These are phyloP conservation scores for Hydrophis major DNA, from an alignment of 2,797 vertebrate genomes.

Conservation along the genomic window DNA sequence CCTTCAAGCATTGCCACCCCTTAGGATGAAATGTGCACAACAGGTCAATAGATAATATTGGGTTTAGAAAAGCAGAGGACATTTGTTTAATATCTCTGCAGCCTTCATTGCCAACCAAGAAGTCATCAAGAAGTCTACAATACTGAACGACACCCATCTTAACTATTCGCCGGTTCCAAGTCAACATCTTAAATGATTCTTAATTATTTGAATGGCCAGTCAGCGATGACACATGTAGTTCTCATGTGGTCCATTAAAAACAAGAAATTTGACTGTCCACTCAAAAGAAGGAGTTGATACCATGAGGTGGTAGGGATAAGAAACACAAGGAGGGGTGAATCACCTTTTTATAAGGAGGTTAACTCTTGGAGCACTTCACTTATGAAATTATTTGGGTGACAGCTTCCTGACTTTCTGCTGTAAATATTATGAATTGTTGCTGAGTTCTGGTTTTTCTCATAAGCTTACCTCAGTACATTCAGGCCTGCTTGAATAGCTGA, in stretches of 20 bases:
- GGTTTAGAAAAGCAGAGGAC: not conserved
- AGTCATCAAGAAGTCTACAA: too few relatives aligned
- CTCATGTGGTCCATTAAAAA: not conserved
- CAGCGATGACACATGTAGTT: not conserved
- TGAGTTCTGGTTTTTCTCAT: not conserved
- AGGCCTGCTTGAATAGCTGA: not conserved
- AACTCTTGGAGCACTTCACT: not conserved
- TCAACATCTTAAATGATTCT: not conserved
- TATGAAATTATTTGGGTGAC: not conserved
- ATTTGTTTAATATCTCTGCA: not conserved
- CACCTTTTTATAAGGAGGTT: not conserved
- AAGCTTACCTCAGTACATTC: not conserved
- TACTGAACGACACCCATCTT: not conserved
- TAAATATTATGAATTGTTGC: not conserved
- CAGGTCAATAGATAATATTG: not conserved
- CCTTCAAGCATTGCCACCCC: slow-evolving; percentile 96
- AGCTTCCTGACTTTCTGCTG: not conserved
- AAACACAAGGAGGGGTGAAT: not conserved
- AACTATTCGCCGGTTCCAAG: not conserved
- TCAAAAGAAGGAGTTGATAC: not conserved
- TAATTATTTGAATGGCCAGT: not conserved
- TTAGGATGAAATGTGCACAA: slow-evolving; percentile 32
- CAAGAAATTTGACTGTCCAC: not conserved
- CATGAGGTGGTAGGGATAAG: not conserved
- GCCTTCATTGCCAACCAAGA: not conserved